These are phyloP conservation scores for Siniperca chuatsi DNA, from an alignment of 2,113 vertebrate genomes.

Conservation along the genomic window DNA sequence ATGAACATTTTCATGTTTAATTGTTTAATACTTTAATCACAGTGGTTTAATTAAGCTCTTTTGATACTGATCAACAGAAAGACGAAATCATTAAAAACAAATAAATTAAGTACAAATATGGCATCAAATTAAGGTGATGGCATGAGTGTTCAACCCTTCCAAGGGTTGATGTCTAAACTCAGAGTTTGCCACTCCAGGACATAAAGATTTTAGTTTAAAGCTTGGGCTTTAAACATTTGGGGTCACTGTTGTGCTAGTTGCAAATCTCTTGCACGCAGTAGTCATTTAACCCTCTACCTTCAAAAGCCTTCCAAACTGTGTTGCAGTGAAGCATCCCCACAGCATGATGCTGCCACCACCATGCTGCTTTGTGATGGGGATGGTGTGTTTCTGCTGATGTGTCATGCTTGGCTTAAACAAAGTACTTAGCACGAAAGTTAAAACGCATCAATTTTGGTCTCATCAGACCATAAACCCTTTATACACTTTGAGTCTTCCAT, in stretches of 20 bases:
- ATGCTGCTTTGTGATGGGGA: background rate
- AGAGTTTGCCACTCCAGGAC: background rate
- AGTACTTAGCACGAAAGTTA: background rate
- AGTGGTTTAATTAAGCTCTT: no score
- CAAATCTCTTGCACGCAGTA: background rate
- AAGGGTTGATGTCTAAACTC: background rate
- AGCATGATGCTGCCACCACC: background rate
- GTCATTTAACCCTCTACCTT: background rate
- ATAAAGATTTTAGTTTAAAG: background rate
- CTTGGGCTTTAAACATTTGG: background rate
- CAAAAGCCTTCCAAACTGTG: background rate
- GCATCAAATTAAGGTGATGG: background rate
- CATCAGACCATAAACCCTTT: background rate
- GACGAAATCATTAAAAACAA: no score
- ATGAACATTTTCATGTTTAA: no score
- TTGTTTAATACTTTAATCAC: no score
- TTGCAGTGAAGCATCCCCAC: background rate
- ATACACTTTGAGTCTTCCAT: background rate
- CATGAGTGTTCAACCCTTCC: background rate
- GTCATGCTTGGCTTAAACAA: background rate
- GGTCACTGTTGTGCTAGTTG: background rate
- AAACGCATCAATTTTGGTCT: background rate
- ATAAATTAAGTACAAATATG: no score
- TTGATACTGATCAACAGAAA: no score
- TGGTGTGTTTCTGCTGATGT: background rate